phyloP scores from a whole-genome alignment of 2,797 vertebrate genomes.

The Ataeniobius toweri region DNA sequence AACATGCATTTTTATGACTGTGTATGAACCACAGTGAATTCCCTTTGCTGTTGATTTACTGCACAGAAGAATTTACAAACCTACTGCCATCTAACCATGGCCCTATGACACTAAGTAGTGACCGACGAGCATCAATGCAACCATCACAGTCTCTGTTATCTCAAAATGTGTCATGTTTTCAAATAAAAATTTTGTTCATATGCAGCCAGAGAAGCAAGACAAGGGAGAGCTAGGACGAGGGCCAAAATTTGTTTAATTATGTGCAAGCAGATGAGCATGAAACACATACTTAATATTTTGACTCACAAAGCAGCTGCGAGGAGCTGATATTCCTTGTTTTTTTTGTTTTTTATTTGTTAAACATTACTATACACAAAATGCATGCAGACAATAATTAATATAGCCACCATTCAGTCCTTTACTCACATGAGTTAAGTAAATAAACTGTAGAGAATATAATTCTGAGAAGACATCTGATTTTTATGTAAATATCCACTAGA shows the following conservation, averaged over 20 bases:
- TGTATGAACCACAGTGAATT: background rate
- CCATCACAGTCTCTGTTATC: constrained; percentile 3
- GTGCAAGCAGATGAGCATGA: constrained; percentile 17
- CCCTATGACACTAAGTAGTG: background rate
- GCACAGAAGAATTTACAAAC: background rate
- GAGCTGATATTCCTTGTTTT: constrained; percentile 4
- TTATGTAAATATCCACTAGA: no score
- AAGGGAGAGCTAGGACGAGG: background rate
- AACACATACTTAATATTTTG: constrained; percentile 11
- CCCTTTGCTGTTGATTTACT: background rate
- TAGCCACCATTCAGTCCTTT: background rate
- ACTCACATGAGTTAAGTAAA: background rate
- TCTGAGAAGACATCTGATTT: no score
- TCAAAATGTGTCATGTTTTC: background rate
- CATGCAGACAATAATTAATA: background rate
- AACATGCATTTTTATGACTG: background rate
- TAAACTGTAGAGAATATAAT: no score
- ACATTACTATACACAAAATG: background rate
- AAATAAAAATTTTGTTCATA: constrained; percentile 20
- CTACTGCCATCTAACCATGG: background rate
- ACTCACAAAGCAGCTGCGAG: background rate
- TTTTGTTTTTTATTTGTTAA: background rate
- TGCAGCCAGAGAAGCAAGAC: background rate
- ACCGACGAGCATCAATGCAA: constrained; percentile 1
- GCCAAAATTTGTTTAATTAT: constrained; percentile 6